These are phyloP conservation scores for Bufo bufo DNA, from an alignment of 2,113 vertebrate species.

Conservation along the genomic window DNA sequence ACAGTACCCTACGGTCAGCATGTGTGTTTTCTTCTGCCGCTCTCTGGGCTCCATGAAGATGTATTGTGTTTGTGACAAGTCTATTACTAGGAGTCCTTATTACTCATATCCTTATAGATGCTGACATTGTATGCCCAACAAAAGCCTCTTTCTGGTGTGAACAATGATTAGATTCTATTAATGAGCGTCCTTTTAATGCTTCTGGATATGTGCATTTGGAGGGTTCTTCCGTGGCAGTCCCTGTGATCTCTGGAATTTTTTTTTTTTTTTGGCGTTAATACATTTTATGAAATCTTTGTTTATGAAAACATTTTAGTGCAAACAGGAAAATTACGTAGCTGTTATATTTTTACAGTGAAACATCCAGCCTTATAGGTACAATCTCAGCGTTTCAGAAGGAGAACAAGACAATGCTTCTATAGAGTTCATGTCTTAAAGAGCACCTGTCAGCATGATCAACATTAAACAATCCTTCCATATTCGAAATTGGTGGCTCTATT, in stretches of 20 bases:
- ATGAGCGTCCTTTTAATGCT: background rate
- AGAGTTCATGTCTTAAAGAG: too few relatives aligned
- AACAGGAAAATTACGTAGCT: too few relatives aligned
- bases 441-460: too few relatives aligned
- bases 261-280: too few relatives aligned
- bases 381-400: too few relatives aligned
- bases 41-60: conserved; percentile 8
- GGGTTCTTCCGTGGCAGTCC: background rate
- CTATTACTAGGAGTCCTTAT: conserved; percentile 24
- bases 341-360: too few relatives aligned
- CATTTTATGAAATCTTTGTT: too few relatives aligned
- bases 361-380: too few relatives aligned
- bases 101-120: conserved; percentile 36
- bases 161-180: conserved; percentile 35
- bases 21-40: background rate
- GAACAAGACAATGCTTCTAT: too few relatives aligned
- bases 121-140: conserved; percentile 18
- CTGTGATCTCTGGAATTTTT: background rate
- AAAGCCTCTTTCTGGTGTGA: background rate
- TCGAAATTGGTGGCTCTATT: too few relatives aligned
- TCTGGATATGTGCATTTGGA: background rate
- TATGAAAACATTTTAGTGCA: too few relatives aligned
- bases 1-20: conserved; percentile 14
- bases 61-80: conserved; percentile 41
- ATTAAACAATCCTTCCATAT: too few relatives aligned